Base-by-base conservation (phyloP, 1,140 invertebrate species). In the Psilanteris sp. region DNA sequence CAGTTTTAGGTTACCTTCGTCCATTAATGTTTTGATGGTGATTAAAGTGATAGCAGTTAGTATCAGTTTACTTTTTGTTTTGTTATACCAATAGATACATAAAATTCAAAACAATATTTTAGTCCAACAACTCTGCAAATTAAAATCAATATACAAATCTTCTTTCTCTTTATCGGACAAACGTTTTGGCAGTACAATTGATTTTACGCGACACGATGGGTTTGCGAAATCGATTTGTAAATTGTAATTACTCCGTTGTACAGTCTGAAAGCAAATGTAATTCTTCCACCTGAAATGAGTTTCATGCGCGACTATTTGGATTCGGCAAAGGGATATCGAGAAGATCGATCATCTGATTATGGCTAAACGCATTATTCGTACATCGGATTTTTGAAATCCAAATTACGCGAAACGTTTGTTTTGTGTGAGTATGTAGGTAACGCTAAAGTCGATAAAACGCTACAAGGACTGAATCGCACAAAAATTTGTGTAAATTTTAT, bases 181-280 rank as follows among this genome's bases (percentile, higher is more conserved):
- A 62, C 62, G 57, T 62, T 68, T 66, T 66, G 55, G 32, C 57
- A 55, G 22, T 9, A 29, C 59, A 52, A 76, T 76, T 71, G 66
- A 76, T 76, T 76, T 76, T 66, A 26, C 31, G 32, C 52, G 31
- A 43, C 66, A 37, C 59, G 59, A 36, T 57, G 43, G 73, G 73
- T 50, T 64, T 52, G 50, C 41, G 43, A 43, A 66, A 70, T 70
- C 66, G 73, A 76, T 66, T 76, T 76, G 66, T 71, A 76, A 76
- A 76, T 76, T 71, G 64, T 70, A 76, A 76, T 76, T 76, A 70
- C 72, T 64, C 15, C 29, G 41, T 52, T 59, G 34, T 68, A 70
- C 43, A 68, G 57, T 57, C 52, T 52, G 50, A 70, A 70, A 76
- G 57, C 72, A 70, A 76, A 75, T 77, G 73, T 77, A 71, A 77